These are phyloP conservation scores for Whitmania pigra DNA, from an alignment of 1,140 invertebrate species.

Conservation along the genomic window DNA sequence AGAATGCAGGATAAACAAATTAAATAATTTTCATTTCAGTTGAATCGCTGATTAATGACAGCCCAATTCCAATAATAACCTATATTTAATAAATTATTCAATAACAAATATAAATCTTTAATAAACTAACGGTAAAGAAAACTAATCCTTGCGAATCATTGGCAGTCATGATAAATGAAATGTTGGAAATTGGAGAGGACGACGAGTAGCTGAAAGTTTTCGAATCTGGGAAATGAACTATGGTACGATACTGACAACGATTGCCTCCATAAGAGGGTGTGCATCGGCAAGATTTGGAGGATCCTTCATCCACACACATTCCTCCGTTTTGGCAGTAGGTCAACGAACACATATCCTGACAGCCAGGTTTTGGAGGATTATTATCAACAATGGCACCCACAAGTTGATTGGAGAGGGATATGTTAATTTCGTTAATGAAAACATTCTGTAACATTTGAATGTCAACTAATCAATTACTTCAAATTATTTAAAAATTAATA, in stretches of 20 bases:
- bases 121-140: neutral
- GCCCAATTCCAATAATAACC: too few species aligned
- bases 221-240: neutral
- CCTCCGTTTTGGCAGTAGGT: neutral
- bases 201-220: neutral
- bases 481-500: too few species aligned
- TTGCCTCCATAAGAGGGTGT: neutral
- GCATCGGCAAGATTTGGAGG: neutral
- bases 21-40: too few species aligned
- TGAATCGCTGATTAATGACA: too few species aligned
- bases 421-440: neutral
- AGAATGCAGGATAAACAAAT: too few species aligned
- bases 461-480: neutral
- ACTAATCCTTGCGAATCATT: neutral
- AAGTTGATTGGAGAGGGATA: neutral
- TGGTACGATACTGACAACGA: neutral
- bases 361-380: neutral
- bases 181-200: neutral
- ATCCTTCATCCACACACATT: neutral
- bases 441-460: neutral
- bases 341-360: neutral
- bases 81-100: neutral
- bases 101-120: neutral
- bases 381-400: neutral
- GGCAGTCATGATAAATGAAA: neutral